phyloP scores from a whole-genome alignment of 2,888 invertebrate species.

The Athrips mouffetella region DNA sequence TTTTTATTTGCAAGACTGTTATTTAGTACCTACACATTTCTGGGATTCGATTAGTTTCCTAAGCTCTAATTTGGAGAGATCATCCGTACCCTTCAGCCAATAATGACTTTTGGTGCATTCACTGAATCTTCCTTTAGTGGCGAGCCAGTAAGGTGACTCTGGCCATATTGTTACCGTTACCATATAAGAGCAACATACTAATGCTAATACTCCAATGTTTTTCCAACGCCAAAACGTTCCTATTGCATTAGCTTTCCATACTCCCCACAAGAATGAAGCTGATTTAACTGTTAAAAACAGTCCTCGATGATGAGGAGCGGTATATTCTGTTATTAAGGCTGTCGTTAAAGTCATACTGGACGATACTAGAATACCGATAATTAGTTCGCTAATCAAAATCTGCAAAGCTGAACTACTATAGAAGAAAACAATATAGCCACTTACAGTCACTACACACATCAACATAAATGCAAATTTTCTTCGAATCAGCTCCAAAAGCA shows the following conservation, averaged over 20 bases:
- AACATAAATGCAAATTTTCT: constrained; percentile 4
- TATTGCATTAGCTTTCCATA: constrained; percentile 25
- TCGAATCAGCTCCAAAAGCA: no score
- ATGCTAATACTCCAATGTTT: constrained; percentile 16
- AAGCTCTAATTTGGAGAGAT: constrained; percentile 19
- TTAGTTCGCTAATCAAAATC: neutral
- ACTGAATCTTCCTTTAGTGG: constrained; percentile 22
- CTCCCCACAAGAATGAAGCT: constrained; percentile 23
- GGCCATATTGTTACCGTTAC: constrained; percentile 23
- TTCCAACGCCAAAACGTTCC: constrained; percentile 21
- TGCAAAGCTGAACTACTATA: neutral
- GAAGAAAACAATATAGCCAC: neutral
- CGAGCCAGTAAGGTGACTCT: constrained; percentile 28
- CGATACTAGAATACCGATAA: neutral
- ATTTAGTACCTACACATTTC: neutral
- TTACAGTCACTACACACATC: neutral
- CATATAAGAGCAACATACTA: constrained; percentile 9
- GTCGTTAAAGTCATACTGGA: neutral
- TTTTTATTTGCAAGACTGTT: no score
- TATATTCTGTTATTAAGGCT: constrained; percentile 12
- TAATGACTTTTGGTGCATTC: constrained; percentile 24
- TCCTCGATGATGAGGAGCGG: constrained; percentile 23
- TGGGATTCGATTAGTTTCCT: neutral
- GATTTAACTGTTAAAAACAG: constrained; percentile 25
- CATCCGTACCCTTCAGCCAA: constrained; percentile 25